phyloP scores from a whole-genome alignment of 2,113 vertebrate species.

The Boulengeromyrus knoepffleri region DNA sequence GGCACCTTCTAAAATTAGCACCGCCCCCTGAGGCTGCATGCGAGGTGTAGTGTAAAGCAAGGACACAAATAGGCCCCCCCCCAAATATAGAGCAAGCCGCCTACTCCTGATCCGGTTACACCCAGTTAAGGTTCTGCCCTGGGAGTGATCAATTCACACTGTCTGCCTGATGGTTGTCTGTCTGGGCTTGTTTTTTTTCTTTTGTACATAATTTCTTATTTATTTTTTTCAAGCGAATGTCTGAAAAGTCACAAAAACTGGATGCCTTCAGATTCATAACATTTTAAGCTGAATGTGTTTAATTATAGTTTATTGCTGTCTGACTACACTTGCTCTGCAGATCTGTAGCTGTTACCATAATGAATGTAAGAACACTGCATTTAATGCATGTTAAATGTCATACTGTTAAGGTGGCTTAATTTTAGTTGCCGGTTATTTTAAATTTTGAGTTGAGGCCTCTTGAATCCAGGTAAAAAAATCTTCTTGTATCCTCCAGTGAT shows the following conservation, averaged over 20 bases:
- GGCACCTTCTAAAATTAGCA: slow-evolving; percentile 60
- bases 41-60: slow-evolving; percentile 43
- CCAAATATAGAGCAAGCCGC: slow-evolving; percentile 51
- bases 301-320: neutral
- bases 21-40: slow-evolving; percentile 40
- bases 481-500: neutral
- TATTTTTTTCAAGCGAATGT: neutral
- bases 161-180: neutral
- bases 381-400: neutral
- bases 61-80: slow-evolving; percentile 33
- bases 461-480: neutral
- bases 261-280: neutral
- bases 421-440: neutral
- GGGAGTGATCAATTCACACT: neutral
- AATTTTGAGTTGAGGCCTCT: neutral
- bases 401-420: neutral
- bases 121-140: slow-evolving; percentile 12
- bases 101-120: slow-evolving; percentile 49
- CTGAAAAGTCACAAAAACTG: neutral
- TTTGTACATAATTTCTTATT: neutral
- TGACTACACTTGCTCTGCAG: neutral
- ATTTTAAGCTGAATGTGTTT: neutral
- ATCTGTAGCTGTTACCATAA: neutral
- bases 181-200: neutral
- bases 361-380: neutral